phyloP scores from a whole-genome alignment of 1,140 invertebrate genomes.

The Anoplophora glabripennis region DNA sequence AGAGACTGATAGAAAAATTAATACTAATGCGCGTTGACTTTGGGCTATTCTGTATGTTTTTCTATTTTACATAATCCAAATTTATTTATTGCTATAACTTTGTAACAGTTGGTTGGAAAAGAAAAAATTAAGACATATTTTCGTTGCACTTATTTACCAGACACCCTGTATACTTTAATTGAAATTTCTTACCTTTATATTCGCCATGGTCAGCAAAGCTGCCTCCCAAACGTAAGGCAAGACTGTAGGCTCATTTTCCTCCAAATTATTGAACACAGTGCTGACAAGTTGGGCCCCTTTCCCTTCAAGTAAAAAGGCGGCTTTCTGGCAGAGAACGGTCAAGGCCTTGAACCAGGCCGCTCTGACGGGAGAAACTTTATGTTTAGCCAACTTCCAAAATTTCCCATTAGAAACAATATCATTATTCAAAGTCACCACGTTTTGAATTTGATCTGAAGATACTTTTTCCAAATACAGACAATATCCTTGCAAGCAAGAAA shows the following conservation, averaged over 20 bases:
- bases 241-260: conserved; percentile 68
- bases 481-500: conserved; percentile 66
- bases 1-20: no score
- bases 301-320: conserved; percentile 48
- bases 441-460: conserved; percentile 52
- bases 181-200: conserved; percentile 62
- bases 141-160: no score
- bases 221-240: conserved; percentile 70
- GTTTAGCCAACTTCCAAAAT: conserved; percentile 72
- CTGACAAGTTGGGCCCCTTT: conserved; percentile 59
- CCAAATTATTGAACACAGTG: conserved; percentile 64
- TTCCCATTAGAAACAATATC: conserved; percentile 59
- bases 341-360: conserved; percentile 66
- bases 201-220: conserved; percentile 57
- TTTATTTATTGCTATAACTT: no score
- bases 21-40: no score
- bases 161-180: no score
- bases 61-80: no score
- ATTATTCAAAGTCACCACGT: conserved; percentile 52
- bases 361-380: conserved; percentile 56
- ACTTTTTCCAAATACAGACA: conserved; percentile 60
- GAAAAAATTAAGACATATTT: no score
- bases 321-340: conserved; percentile 60
- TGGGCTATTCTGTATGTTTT: no score
- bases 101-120: no score